Evolutionary conservation across 2,797 vertebrate genomes (phyloP).

Genomic region (Dromococcyx pavoninus): DNA sequence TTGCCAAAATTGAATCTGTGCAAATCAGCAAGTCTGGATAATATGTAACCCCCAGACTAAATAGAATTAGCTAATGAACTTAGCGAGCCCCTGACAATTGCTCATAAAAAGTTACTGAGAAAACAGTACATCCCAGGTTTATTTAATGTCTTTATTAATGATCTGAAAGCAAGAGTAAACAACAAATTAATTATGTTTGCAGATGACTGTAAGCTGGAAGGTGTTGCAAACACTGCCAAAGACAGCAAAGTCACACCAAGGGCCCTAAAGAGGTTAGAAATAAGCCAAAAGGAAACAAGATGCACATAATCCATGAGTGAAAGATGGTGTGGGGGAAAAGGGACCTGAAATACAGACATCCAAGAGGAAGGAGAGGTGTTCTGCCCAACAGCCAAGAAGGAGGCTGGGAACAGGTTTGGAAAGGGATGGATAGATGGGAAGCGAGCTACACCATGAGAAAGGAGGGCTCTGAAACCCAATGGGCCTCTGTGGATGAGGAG

Average conservation of each 20-base stretch:
- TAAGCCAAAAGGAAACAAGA: neutral
- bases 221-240: slow-evolving; percentile 1
- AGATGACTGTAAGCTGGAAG: slow-evolving; percentile 27
- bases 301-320: neutral
- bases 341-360: neutral
- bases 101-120: slow-evolving; percentile 54
- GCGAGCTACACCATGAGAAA: fast-evolving
- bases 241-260: neutral
- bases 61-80: slow-evolving; percentile 66
- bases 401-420: neutral
- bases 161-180: slow-evolving; percentile 56
- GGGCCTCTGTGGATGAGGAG: neutral
- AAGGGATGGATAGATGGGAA: neutral
- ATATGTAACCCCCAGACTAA: slow-evolving; percentile 49
- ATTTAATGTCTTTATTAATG: slow-evolving; percentile 73
- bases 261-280: slow-evolving; percentile 12
- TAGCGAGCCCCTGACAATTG: slow-evolving; percentile 26
- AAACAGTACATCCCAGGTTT: slow-evolving; percentile 35
- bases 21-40: slow-evolving; percentile 12
- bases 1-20: slow-evolving; percentile 33
- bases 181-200: slow-evolving; percentile 70
- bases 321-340: fast-evolving
- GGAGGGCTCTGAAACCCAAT: neutral
- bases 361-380: neutral
- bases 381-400: neutral